Base-by-base conservation (phyloP, 2,888 invertebrate genomes). In the Alviniconcha strummeri region DNA sequence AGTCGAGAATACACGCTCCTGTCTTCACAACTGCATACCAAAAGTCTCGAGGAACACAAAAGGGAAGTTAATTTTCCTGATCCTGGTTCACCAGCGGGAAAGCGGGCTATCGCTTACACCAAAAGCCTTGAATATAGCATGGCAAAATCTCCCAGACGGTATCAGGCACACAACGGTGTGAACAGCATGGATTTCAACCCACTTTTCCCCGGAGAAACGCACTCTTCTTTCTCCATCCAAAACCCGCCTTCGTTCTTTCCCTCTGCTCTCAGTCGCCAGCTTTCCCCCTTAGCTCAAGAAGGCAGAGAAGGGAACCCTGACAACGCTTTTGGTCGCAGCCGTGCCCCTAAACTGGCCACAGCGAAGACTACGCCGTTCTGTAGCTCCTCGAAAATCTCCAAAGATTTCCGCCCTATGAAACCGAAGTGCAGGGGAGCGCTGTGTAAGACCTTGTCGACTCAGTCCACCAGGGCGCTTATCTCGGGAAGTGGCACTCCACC, bases 381-480 rank as follows among this genome's bases (percentile, higher is more conserved):
- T 60, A 57, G 55, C 57, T n/a, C 15, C 5, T 7, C 55, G 4
- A 54, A 55, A 17, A 55, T 55, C 55, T 54, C 54, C 75, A 75
- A n/a, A 19, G 55, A 13, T 56, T 13, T 19, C 57, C 19, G 57
- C 60, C 19, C 36, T 55, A 15, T 64, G 5, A 76, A 60, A 67
- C 17, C n/a, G 7, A 80, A 52, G 36, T 4, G 56, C 76, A 57
- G 76, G 13, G 52, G 76, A 3, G 8, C n/a, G 17, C 67, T 76
- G 11, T 67, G 36, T 15, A 82, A 67, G 36, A 11, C 82, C 54
- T 4, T 76, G 36, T 82, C 82, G 64, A 82, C 67, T 4, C 82
- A 82, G 82, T 82, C 82, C 75, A 82, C 82, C n/a, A 82, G 8
- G n/a, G 64, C 82, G 0, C 76, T 82, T 11, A 74, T 82, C 17